Evolutionary conservation across 2,888 invertebrate species (phyloP), one percentile per base, ranked within the genome.

Genomic region (Zygothrica quintamaculata): DNA sequence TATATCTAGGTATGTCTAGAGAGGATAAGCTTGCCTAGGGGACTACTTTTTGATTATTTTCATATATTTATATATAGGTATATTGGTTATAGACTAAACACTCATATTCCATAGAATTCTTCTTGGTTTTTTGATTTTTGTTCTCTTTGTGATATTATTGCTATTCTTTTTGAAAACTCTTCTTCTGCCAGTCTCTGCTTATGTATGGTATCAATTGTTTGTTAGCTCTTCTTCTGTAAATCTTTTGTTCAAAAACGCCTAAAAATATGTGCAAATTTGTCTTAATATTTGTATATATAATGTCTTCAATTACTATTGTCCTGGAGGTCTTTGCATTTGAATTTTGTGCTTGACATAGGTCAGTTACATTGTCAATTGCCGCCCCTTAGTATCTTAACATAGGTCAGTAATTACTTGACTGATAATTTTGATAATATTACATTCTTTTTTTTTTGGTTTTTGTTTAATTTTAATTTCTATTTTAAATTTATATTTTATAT

Each of bases 321-420:
- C 36, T 55, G 34, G 5, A 39, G 33, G 39, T 29, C 43, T 51
- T 43, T 33, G 22, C 6, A 43, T 56, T 31, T n/a, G n/a, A 11
- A 16, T 29, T 9, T 44, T 5, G 4, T 3, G 36, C 33, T 59
- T 78, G 59, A 40, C 59, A 29, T 62, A 81, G 71, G 85, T 84
- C 76, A 87, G 82, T 76, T 52, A 44, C 42, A 58, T 43, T 39
- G 31, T 50, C 42, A 22, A 25, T 29, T 12, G 9, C 9, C 18
- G 6, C 29, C 18, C n/a, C 15, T n/a, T 31, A 40, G 9, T 16
- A n/a, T 15, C 65, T 58, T 76, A 67, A 11, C 55, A 39, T 60
- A 79, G 84, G 84, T 85, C 79, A 79, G 79, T 77, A n/a, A 36
- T 25, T 18, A n/a, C 6, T 7, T 13, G 11, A 1, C 16, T 4